Evolutionary conservation across 2,797 vertebrate genomes (phyloP), one percentile per base, ranked within the genome.

Genomic region (Xenentodon cancila): DNA sequence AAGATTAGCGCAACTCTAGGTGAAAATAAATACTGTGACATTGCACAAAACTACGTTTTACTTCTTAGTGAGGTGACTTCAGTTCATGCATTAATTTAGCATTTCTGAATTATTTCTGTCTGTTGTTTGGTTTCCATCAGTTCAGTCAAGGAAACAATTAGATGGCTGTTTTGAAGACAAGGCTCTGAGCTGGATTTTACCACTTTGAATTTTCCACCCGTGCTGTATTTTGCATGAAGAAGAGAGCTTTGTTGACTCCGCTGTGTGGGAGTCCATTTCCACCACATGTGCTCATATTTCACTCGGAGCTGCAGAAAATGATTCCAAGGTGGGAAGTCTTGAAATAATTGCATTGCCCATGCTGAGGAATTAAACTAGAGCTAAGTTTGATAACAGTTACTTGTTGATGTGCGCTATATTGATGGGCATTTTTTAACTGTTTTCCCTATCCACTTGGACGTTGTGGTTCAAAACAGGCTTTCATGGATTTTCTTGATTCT

Each of bases 271-370:
- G 72, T 80, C 50, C 15, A 52, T 70, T 64, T 74, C 69, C 55
- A 77, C 68, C 75, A 73, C 77, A 71, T 58, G 30, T n/a, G 67
- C 65, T 88, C 70, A 44, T 68, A 61, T 88, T 80, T 77, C 72
- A 75, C 65, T 37, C 22, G 42, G 68, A 74, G 64, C 76, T 67
- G 69, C 79, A 79, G 66, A 77, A 81, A 78, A 73, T 53, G 3
- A 64, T 73, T 75, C 64, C 61, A 63, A 64, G 71, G 60, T 49
- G 59, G 51, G 49, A 55, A 56, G 19, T 68, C 48, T 54, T 75
- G 42, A 53, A 71, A 71, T 72, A 60, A 71, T 68, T 68, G 49
- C 32, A 46, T 21, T 45, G 25, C 54, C 17, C 54, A 54, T 25
- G 50, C 46, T 25, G 59, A 55, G 55, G 59, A 68, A 61, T 73